Evolutionary conservation across 92 coral and sea anemone genomes (phyloP), one percentile per base, ranked within the genome.

Genomic region (Epizoanthus ramosus): DNA sequence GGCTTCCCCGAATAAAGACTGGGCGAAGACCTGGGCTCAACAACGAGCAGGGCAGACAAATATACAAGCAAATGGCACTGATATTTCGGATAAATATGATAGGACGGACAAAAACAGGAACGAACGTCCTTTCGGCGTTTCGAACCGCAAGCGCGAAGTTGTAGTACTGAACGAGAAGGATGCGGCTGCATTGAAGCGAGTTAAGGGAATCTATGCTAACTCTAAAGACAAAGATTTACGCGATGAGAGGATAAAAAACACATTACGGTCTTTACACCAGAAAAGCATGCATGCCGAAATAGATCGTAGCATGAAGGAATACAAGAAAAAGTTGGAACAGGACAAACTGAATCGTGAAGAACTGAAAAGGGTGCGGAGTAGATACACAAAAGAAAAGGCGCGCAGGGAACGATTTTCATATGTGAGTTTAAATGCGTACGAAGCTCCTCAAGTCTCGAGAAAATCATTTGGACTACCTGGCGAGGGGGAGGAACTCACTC

Each of bases 11-110:
- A 41, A 22, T 65, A 85, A 64, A 66, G 39, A 39, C 31, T 97
- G 97, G 93, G 99, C 99, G n/a, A 87, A 79, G 52, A 80, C 87
- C 18, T 97, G 99, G 99, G 99, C 99, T 0, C 84, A 70, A 17
- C 83, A 79, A 4, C 98, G 98, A 59, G 92, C 98, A 8, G 92
- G 87, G 8, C 92, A 92, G 70, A 85, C 95, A 25, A 79, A 84
- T 59, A 91, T 92, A 17, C 84, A 83, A 66, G 37, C 79, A 53
- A 81, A 81, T 47, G 86, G 84, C 6, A 58, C 54, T 16, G 52
- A 18, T 45, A 57, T 63, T 53, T 1, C 25, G 65, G 64, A 65
- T 19, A 63, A 59, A 16, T 79, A 80, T 21, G 45, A 59, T n/a
- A 50, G 84, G 64, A 86, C 28, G 53, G 68, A 71, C 63, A 85